Evolutionary conservation across 23 tunicate genomes (phyloP).

Genomic region (Phallusia fumigata): DNA sequence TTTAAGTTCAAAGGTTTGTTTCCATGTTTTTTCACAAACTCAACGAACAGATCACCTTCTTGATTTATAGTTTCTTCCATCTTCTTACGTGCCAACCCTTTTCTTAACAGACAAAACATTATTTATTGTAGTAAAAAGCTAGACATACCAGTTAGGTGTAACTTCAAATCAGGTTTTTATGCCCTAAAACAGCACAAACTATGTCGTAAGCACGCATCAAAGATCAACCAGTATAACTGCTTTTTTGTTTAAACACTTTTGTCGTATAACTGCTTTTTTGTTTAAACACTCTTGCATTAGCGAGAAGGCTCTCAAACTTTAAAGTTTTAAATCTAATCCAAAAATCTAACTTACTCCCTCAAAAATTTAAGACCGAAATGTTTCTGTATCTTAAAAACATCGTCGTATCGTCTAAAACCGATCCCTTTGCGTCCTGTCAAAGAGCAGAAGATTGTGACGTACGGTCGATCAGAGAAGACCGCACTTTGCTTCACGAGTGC

Average conservation of each 20-base stretch:
- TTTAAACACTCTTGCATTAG: too few species aligned
- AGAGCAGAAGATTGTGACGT: background rate
- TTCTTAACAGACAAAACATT: background rate
- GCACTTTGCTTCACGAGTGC: slow-evolving; percentile 5
- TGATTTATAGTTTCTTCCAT: slow-evolving; percentile 3
- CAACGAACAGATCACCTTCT: slow-evolving; percentile 5
- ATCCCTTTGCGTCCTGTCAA: slow-evolving; percentile 2
- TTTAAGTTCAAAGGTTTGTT: background rate
- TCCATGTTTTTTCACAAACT: slow-evolving; percentile 1
- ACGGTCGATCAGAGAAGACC: background rate
- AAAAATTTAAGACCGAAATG: slow-evolving; percentile 12
- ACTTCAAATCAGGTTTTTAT: too few species aligned
- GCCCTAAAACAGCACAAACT: too few species aligned
- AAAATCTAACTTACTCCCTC: slow-evolving; percentile 4
- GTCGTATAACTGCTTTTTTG: too few species aligned
- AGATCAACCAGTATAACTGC: too few species aligned
- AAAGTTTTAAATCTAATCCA: too few species aligned
- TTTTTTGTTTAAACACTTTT: too few species aligned
- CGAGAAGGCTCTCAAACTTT: too few species aligned
- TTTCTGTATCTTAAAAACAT: slow-evolving; percentile 5
- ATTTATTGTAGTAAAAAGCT: background rate
- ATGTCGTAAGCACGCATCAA: too few species aligned
- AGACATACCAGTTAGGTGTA: too few species aligned
- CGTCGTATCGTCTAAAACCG: background rate
- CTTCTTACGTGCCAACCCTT: background rate